phyloP scores from a whole-genome alignment of 2,113 vertebrate species.

The Melanostigma gelatinosum region DNA sequence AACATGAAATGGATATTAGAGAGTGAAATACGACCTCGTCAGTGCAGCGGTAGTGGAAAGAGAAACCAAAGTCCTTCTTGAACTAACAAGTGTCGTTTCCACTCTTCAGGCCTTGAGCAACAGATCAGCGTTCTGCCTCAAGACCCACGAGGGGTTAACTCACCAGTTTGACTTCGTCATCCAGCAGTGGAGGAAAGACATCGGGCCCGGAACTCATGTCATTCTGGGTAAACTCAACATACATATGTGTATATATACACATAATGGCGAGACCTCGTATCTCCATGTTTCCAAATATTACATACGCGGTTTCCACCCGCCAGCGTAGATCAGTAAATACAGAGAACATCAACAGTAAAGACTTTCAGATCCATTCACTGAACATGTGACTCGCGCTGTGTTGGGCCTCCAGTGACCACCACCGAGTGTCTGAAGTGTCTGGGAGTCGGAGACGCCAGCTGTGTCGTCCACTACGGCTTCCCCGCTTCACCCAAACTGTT shows the following conservation, averaged over 20 bases:
- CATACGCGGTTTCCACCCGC: too few species aligned
- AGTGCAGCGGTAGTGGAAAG: background rate
- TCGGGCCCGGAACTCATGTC: slow-evolving; percentile 79
- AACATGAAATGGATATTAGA: too few species aligned
- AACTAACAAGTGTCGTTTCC: background rate
- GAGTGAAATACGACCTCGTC: too few species aligned
- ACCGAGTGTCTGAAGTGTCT: slow-evolving; percentile 84
- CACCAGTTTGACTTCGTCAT: slow-evolving; percentile 78
- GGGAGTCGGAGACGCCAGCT: slow-evolving; percentile 88
- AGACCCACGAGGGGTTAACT: slow-evolving; percentile 81
- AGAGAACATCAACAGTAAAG: too few species aligned
- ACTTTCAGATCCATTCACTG: too few species aligned
- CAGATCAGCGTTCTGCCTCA: slow-evolving; percentile 86
- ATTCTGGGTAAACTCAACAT: slow-evolving; percentile 84
- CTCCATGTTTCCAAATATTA: too few species aligned
- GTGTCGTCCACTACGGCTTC: slow-evolving; percentile 91
- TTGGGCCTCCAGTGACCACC: slow-evolving; percentile 83
- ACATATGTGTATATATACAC: too few species aligned
- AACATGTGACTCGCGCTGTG: background rate
- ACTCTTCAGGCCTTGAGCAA: slow-evolving; percentile 74
- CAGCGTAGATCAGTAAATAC: too few species aligned
- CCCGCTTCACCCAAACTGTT: slow-evolving; percentile 85
- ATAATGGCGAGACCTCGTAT: too few species aligned
- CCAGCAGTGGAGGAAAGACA: slow-evolving; percentile 87
- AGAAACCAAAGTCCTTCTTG: background rate